Conservation (phyloP, 2,888 invertebrate species). For the Chesias legatella region DNA sequence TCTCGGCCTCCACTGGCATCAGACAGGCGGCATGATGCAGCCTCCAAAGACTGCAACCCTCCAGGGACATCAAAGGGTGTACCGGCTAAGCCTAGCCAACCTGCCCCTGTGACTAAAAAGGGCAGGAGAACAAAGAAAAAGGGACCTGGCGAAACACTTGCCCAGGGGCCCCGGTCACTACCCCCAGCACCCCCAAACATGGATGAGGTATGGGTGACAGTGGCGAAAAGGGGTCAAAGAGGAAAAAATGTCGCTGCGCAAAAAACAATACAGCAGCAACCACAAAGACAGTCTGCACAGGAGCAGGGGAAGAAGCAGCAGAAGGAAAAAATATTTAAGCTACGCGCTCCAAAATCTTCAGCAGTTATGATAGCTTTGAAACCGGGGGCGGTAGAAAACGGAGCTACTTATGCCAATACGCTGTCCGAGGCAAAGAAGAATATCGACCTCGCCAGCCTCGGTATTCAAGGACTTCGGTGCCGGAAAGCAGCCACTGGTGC, state of each 20-base stretch:
- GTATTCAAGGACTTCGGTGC: conserved; percentile 1
- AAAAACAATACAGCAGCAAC: neutral
- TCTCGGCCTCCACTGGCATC: neutral
- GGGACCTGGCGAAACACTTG: no score
- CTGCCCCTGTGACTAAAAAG: neutral
- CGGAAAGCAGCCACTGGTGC: conserved; percentile 14
- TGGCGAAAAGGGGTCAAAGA: no score
- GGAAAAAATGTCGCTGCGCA: neutral
- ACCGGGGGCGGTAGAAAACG: conserved; percentile 13
- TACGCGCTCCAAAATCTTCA: conserved; percentile 8
- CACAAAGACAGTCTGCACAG: no score
- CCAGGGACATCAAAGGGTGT: no score
- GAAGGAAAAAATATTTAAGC: neutral
- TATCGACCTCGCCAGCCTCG: conserved; percentile 2
- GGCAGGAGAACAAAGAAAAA: no score
- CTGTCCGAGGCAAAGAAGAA: conserved; percentile 9
- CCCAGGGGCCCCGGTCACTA: no score
- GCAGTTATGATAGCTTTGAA: conserved; percentile 19
- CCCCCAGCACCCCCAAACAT: no score
- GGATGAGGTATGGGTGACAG: no score
- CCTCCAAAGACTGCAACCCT: no score
- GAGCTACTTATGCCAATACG: conserved; percentile 7
- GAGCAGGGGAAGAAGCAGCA: no score
- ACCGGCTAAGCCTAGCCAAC: neutral
- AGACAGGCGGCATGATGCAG: neutral